Evolutionary conservation across 1,140 invertebrate species (phyloP), one percentile per base, ranked within the genome.

Genomic region (Drosophila repletoides): DNA sequence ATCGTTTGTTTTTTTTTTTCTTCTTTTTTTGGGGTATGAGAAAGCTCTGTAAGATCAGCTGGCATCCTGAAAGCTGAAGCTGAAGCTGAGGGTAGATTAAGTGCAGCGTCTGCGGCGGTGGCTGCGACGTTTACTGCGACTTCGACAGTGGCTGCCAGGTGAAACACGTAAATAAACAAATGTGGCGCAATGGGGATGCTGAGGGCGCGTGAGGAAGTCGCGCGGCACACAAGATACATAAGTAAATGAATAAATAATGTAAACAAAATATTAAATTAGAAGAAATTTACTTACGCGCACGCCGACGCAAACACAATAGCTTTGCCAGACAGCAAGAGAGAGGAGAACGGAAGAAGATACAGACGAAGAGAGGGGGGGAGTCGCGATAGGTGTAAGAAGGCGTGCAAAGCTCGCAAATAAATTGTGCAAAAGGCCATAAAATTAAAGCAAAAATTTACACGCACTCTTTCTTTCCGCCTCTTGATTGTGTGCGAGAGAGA

Each of bases 221-320:
- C 1, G 26, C n/a, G 9, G 36, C 49, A 51, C 52, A 69, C 58
- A 58, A 72, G 77, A 75, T 84, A 79, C 73, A 83, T 86, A 80
- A 84, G 75, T 84, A 86, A 86, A 79, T 84, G 72, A 84, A 84
- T 84, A 84, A 84, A 75, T 79, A 86, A 84, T 86, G 75, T 84
- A 84, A 84, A 84, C 71, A 84, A 84, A 84, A 84, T 84, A 84
- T 84, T 86, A 84, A 84, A 84, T 84, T 84, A 86, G 75, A 84
- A 80, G 75, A 86, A 84, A 84, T 84, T 83, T 74, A 84, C 80
- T 83, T 83, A 76, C 61, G 79, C 69, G 72, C 76, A 79, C 70
- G 66, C 71, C 66, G 75, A 79, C 75, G 75, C 71, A 64, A 72
- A 58, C 70, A 72, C 76, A 66, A 81, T 56, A 56, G 19, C 46